Evolutionary conservation across 2,797 vertebrate genomes (phyloP), one percentile per base, ranked within the genome.

Genomic region (Neosalanx taihuensis): DNA sequence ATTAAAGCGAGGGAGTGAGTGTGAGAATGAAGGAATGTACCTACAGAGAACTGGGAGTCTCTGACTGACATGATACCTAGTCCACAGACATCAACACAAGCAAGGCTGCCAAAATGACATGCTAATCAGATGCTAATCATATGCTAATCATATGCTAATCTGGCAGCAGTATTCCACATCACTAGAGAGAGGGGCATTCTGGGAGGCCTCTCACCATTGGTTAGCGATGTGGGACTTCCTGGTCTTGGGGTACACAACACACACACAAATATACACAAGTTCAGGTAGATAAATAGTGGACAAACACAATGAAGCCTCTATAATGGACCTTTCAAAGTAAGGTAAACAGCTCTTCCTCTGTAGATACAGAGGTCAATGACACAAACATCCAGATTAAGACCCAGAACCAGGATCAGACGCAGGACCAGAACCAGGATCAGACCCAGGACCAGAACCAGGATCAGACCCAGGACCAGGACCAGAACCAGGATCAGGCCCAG

Each of bases 51-150:
- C 79, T 69, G 83, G 81, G 79, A 74, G 72, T 73, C 79, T 83
- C 86, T 85, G 83, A 79, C 86, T 89, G 83, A 87, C 83, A 84
- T 71, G 84, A 89, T 85, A 83, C 76, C 84, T 80, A 78, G 77
- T 88, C 81, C 71, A 74, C 79, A 85, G 77, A 88, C 86, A 84
- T 79, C 61, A 20, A 81, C 77, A 79, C 80, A 82, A 83, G 87
- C 89, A 77, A 70, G 75, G 78, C 78, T 13, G 6, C 72, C 20
- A 70, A 81, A 89, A 90, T 86, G 78, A 75, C 41, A 91, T 92
- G 89, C 73, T 86, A 90, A 90, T 89, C 2, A 72, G 46, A 91
- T 92, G 89, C 73, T 86, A 90, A 90, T 89, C 3, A 72, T 64
- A 90, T 91, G 84, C 73, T 88, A 86, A 88, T 86, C n/a, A 67